Conservation (phyloP, 1,140 invertebrate genomes). For the Caenorhabditis brenneri region DNA sequence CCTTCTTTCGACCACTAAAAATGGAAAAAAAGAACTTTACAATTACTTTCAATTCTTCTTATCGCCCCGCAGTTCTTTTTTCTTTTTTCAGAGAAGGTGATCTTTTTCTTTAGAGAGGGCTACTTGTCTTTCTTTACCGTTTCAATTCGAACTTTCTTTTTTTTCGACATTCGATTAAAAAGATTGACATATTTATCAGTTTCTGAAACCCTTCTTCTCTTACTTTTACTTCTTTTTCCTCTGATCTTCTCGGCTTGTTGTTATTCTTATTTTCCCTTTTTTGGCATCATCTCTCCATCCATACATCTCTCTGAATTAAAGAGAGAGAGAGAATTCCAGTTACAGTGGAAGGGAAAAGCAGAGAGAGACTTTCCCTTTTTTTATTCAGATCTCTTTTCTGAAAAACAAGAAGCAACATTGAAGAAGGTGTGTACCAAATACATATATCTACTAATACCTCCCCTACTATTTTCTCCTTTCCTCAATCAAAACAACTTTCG, state of each 20-base stretch:
- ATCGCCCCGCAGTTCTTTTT: slow-evolving; percentile 14
- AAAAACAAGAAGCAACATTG: slow-evolving; percentile 41
- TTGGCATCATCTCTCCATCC: not conserved
- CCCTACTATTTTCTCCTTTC: not conserved
- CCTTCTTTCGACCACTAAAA: slow-evolving; percentile 29
- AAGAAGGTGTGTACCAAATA: slow-evolving; percentile 9
- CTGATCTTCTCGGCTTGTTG: not conserved
- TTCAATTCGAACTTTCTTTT: slow-evolving; percentile 13
- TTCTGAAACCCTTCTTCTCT: not conserved
- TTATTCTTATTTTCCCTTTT: slow-evolving; percentile 28
- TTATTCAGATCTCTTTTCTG: slow-evolving; percentile 32
- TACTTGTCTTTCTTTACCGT: not conserved
- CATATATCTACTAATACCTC: slow-evolving; percentile 33
- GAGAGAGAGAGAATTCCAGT: slow-evolving; percentile 19
- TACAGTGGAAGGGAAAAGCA: not conserved
- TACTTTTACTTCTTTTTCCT: not conserved
- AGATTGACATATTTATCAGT: too few relatives aligned
- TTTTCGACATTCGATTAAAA: too few relatives aligned
- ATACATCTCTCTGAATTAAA: too few relatives aligned
- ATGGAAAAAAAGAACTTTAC: slow-evolving; percentile 19
- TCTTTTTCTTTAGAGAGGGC: not conserved
- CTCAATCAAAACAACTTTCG: slow-evolving; percentile 38
- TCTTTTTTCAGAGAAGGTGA: slow-evolving; percentile 40
- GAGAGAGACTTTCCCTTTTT: slow-evolving; percentile 10
- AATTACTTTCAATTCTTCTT: slow-evolving; percentile 37